A percentile compares a stretch with the other conserved stretches of the same genome.
Conservation (phyloP, 2,888 invertebrate genomes). For the Macaria liturata region DNA sequence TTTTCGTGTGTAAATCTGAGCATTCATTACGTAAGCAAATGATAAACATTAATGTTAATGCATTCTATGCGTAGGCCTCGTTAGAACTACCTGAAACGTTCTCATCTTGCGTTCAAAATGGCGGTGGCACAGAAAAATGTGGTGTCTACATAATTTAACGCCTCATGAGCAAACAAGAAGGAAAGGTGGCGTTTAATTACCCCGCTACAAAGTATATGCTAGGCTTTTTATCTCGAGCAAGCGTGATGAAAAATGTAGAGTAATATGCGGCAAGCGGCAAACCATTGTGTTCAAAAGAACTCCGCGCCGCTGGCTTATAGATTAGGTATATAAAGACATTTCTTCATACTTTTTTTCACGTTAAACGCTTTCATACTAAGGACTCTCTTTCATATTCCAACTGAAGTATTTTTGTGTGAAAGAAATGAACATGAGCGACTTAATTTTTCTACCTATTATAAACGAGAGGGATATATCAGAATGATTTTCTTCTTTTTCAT, state of each 20-base stretch:
- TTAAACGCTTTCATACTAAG: conserved; percentile 35
- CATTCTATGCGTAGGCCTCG: conserved; percentile 16
- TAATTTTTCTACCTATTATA: conserved; percentile 16
- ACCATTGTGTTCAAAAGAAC: conserved; percentile 40
- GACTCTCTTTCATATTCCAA: conserved; percentile 26
- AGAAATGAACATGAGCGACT: conserved; percentile 20
- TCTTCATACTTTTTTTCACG: conserved; percentile 59
- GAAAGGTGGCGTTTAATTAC: conserved; percentile 29
- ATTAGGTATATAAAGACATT: conserved; percentile 46
- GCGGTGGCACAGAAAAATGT: conserved; percentile 17
- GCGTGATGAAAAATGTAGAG: conserved; percentile 44
- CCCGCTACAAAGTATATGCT: conserved; percentile 17
- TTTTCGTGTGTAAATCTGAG: conserved; percentile 12
- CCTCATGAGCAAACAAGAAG: conserved; percentile 8
- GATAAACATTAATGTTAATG: conserved; percentile 25
- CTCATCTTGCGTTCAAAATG: conserved; percentile 9
- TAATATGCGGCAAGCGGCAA: conserved; percentile 37
- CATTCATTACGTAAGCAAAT: conserved; percentile 24
- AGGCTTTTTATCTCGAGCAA: conserved; percentile 17
- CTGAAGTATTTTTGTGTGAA: conserved; percentile 27
- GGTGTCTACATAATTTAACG: conserved; percentile 16
- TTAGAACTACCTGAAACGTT: conserved; percentile 6
- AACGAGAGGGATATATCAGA: conserved; percentile 12
- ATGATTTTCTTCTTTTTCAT: conserved; percentile 9
- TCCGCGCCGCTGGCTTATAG: conserved; percentile 34